Percentiles rank a stretch among this genome's conserved stretches.
phyloP scores from a whole-genome alignment of 2,888 invertebrate genomes.

The Drosophila kokeensis region DNA sequence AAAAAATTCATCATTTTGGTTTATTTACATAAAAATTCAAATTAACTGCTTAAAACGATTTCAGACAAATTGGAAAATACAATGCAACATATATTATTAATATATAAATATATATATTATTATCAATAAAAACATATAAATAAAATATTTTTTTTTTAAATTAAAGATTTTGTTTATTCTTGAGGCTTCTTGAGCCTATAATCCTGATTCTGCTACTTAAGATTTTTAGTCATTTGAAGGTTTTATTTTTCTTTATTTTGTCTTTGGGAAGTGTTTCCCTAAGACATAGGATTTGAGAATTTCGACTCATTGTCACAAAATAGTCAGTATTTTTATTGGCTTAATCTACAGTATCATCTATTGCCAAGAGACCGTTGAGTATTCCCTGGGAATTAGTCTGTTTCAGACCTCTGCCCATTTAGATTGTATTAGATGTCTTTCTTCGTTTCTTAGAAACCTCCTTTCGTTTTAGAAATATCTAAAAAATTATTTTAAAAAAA shows the following conservation, averaged over 20 bases:
- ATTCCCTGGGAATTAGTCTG: neutral
- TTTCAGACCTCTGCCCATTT: neutral
- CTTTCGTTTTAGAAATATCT: neutral
- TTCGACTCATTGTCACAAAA: neutral
- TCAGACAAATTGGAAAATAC: neutral
- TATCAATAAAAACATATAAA: no score
- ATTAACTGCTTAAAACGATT: neutral
- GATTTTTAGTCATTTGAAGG: no score
- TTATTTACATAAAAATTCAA: neutral
- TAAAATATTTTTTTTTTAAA: no score
- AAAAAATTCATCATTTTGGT: neutral
- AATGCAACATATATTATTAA: neutral
- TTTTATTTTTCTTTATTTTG: neutral
- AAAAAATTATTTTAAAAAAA: neutral
- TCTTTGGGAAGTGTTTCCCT: rapidly evolving
- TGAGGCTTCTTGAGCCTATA: no score
- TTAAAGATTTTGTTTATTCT: neutral
- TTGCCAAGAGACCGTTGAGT: neutral
- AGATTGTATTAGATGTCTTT: neutral
- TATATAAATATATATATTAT: no score
- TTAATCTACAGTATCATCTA: neutral
- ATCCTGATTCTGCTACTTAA: neutral
- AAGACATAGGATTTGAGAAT: neutral
- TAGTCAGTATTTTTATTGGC: neutral
- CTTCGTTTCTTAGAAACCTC: rapidly evolving